phyloP scores from a whole-genome alignment of 2,888 invertebrate genomes.

The Dasysyrphus tricinctus region DNA sequence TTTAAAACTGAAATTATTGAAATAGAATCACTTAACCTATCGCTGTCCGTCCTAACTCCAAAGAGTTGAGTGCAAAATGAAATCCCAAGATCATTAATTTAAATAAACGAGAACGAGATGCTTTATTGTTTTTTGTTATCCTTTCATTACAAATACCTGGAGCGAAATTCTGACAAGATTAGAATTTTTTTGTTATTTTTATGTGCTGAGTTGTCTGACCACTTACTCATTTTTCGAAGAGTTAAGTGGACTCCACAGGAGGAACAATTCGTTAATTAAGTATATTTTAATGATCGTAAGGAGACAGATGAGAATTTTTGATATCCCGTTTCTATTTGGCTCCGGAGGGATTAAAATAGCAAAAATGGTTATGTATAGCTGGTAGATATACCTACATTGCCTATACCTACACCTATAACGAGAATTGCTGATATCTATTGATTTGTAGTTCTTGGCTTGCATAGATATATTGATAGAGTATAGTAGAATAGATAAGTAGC shows the following conservation, averaged over 20 bases:
- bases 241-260: conserved; percentile 35
- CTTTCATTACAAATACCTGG: conserved; percentile 56
- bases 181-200: not conserved
- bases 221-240: conserved; percentile 29
- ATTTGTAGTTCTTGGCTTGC: no score
- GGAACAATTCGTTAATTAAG: not conserved
- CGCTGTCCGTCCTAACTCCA: conserved; percentile 9
- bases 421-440: no score
- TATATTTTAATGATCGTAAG: conserved; percentile 46
- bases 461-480: no score
- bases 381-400: not conserved
- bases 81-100: conserved; percentile 61
- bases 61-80: conserved; percentile 10
- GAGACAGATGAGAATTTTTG: conserved; percentile 40
- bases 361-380: not conserved
- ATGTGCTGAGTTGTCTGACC: conserved; percentile 31
- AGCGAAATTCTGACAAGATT: conserved; percentile 35
- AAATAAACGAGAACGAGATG: conserved; percentile 61
- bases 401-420: not conserved
- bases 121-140: conserved; percentile 57
- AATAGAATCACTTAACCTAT: conserved; percentile 27
- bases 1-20: conserved; percentile 11
- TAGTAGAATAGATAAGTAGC: no score
- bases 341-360: not conserved
- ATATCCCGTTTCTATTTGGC: conserved; percentile 18